Evolutionary conservation across 2,888 invertebrate genomes (phyloP), one percentile per base, ranked within the genome.

Genomic region (Aquatica leii): DNA sequence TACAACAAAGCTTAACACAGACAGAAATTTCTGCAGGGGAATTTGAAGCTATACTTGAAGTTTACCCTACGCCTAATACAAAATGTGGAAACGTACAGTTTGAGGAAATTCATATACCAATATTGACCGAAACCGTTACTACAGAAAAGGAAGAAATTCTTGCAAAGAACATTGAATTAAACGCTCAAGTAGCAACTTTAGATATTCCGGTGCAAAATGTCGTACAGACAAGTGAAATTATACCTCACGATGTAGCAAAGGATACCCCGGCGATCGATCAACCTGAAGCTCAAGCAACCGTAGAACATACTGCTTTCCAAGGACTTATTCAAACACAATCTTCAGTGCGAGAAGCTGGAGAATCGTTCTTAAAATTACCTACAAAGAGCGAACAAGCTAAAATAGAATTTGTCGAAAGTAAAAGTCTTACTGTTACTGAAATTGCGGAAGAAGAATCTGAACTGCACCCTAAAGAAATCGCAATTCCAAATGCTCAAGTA

Each of bases 11-110:
- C 73, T 65, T 89, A 24, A 74, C 85, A 20, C 81, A 84, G 41
- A 84, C 82, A 46, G 85, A 87, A 72, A 83, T 85, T 12, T 80
- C 85, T 66, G 76, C 76, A 20, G 85, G 83, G 65, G 90, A 90
- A 82, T 84, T 83, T 65, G 90, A 90, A 83, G 80, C 76, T 50
- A 74, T 83, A 60, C 70, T 84, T 41, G 80, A 81, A 56, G 81
- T 82, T 46, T 83, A 84, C 78, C 74, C 83, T 2, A 71, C 82
- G 62, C 77, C 83, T 12, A 82, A 80, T 69, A 77, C 82, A 66
- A 81, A 84, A 69, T 80, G 75, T 60, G 84, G 83, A 69, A 80
- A 80, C 34, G 52, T 79, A 56, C 79, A 78, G 61, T 76, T 82
- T 67, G 82, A 84, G 73, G 78, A 81, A 56, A 82, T 80, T 63